Evolutionary conservation across 2,888 invertebrate species (phyloP), one percentile per base, ranked within the genome.

Genomic region (Pandemis cinnamomeana): DNA sequence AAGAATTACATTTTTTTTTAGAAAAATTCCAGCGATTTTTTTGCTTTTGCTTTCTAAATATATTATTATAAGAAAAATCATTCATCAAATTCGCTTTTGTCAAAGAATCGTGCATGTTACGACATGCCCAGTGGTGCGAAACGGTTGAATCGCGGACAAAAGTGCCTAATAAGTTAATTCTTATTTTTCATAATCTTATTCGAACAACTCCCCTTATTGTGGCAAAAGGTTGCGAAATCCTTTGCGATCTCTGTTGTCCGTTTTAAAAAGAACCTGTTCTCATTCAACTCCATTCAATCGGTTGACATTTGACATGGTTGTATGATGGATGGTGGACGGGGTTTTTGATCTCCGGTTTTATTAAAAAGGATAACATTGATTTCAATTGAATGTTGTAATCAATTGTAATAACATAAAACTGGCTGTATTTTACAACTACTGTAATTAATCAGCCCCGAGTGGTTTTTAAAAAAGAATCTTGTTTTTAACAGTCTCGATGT

Each of bases 1-100:
- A 90, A 86, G 77, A 78, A 72, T 63, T 74, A 72, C 3, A 58
- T 55, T 55, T 20, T 27, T 10, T 58, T 27, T 11, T 27, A 58
- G 27, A 10, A 20, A 20, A 41, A 66, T 0, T 8, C 7, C 13
- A 0, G 15, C 15, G 3, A 20, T 27, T 27, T 7, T 55, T n/a
- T 5, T n/a, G n/a, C 0, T 51, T n/a, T n/a, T 51, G 3, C 0
- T 11, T 36, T 8, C 44, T 8, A 44, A 7, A 44, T 20, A 20
- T 20, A 44, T 7, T 7, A 44, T 44, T 44, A 8, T 7, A 44
- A 15, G 36, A 36, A 60, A 60, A 60, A 63, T 5, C 5, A 46
- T 11, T 46, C n/a, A 41, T n/a, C 48, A 7, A 48, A 66, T 27
- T 66, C 10, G 11, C 20, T 41, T 3, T 66, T 66, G 51, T 10